Percentiles rank a stretch among this genome's conserved stretches.
Conservation (phyloP, 2,888 invertebrate species). For the Eupithecia inturbata region DNA sequence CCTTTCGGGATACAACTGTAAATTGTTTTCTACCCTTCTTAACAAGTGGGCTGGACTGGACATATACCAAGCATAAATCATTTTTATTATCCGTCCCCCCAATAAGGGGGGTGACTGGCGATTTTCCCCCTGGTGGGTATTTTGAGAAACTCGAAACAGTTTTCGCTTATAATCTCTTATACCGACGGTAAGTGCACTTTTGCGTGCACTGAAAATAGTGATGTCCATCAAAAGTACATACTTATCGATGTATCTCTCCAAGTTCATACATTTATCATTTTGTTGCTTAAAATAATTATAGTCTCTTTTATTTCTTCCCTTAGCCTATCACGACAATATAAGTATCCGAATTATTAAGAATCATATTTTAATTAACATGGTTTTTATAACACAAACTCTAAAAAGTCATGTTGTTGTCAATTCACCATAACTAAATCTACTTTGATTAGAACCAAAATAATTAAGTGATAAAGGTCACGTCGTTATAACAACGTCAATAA, state of each 20-base stretch:
- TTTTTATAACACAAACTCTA: no score
- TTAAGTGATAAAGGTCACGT: neutral
- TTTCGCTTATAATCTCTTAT: conserved; percentile 57
- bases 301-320: neutral
- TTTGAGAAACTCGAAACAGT: conserved; percentile 72
- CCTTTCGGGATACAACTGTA: conserved; percentile 65
- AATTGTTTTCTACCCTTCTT: conserved; percentile 80
- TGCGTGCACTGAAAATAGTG: conserved; percentile 57
- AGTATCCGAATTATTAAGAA: no score
- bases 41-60: conserved; percentile 70
- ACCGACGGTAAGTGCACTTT: conserved; percentile 71
- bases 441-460: neutral
- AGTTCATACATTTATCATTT: no score
- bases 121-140: conserved; percentile 60
- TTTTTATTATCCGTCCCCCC: conserved; percentile 73
- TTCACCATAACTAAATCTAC: neutral
- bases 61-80: conserved; percentile 77
- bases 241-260: conserved; percentile 1
- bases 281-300: no score
- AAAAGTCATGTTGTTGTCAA: neutral
- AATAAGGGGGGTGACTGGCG: conserved; percentile 66
- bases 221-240: conserved; percentile 28
- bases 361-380: no score
- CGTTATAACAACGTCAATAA: neutral
- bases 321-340: no score